Evolutionary conservation across 1,140 invertebrate species (phyloP).

Genomic region (Panagrolaimus sp.): DNA sequence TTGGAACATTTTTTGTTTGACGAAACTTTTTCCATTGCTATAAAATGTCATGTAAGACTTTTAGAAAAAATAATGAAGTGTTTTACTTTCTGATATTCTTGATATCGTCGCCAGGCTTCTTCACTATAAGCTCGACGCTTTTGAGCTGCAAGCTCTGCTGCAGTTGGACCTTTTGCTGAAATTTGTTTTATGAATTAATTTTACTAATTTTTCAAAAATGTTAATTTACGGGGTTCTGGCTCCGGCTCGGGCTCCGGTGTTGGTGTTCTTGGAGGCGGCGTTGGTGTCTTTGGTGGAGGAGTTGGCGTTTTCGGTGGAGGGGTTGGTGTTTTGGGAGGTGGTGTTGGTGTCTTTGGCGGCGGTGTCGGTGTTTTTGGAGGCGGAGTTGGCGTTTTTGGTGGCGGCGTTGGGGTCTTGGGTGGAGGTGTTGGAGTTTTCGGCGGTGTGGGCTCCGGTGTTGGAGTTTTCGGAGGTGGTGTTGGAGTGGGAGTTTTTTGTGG

Average conservation of each 20-base stretch:
- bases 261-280: slow-evolving; percentile 16
- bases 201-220: not conserved
- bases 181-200: slow-evolving; percentile 1
- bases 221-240: not conserved
- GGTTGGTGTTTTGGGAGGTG: no score
- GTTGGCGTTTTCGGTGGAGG: not conserved
- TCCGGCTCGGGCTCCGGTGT: no score
- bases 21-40: slow-evolving; percentile 46
- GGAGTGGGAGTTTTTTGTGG: slow-evolving; percentile 31
- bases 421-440: slow-evolving; percentile 36
- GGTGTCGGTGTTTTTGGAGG: no score
- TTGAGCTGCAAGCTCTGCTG: slow-evolving; percentile 40
- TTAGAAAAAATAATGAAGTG: not conserved
- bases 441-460: not conserved
- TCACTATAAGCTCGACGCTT: slow-evolving; percentile 53
- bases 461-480: not conserved
- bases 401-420: slow-evolving; percentile 36
- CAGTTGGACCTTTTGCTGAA: slow-evolving; percentile 35
- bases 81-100: slow-evolving; percentile 57
- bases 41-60: slow-evolving; percentile 18
- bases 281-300: slow-evolving; percentile 29
- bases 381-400: slow-evolving; percentile 5
- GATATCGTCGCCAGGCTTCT: slow-evolving; percentile 56
- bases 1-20: slow-evolving; percentile 24
- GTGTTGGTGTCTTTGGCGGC: no score